These are phyloP conservation scores for Echiichthys vipera DNA, from an alignment of 2,797 vertebrate species.

Conservation along the genomic window DNA sequence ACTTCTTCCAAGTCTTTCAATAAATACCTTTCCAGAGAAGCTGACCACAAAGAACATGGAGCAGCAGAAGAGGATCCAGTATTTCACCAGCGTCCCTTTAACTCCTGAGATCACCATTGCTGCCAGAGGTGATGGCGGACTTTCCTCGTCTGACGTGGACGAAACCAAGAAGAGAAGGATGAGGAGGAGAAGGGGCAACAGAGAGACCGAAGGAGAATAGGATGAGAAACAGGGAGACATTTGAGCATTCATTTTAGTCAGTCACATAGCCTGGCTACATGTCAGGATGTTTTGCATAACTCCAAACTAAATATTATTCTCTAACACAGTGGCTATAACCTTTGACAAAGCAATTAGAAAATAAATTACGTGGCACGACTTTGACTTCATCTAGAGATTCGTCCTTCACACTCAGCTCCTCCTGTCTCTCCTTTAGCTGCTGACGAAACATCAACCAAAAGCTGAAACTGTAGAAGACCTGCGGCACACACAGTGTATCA, in stretches of 20 bases:
- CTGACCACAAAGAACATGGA: slow-evolving; percentile 86
- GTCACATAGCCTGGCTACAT: neutral
- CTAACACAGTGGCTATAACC: neutral
- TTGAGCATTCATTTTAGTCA: neutral
- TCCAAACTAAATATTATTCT: slow-evolving; percentile 2
- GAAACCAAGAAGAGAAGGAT: neutral
- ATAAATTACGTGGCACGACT: slow-evolving; percentile 49
- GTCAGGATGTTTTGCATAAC: neutral
- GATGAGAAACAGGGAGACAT: neutral
- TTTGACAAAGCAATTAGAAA: slow-evolving; percentile 8
- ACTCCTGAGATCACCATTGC: slow-evolving; percentile 78
- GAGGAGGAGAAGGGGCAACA: neutral
- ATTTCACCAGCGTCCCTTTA: slow-evolving; percentile 80
- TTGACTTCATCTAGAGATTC: slow-evolving; percentile 70
- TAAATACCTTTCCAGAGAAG: slow-evolving; percentile 81
- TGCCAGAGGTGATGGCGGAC: slow-evolving; percentile 67
- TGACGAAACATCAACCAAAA: slow-evolving; percentile 88
- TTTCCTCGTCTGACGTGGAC: slow-evolving; percentile 68
- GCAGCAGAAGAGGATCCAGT: slow-evolving; percentile 86
- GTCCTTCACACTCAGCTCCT: slow-evolving; percentile 52
- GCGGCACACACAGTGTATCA: slow-evolving; percentile 17
- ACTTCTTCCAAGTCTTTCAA: neutral
- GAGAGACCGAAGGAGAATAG: neutral
- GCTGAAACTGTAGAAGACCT: slow-evolving; percentile 84
- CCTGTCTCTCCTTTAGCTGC: slow-evolving; percentile 75